Evolutionary conservation across 2,888 invertebrate species (phyloP).

Genomic region (Notocelia uddmanniana): DNA sequence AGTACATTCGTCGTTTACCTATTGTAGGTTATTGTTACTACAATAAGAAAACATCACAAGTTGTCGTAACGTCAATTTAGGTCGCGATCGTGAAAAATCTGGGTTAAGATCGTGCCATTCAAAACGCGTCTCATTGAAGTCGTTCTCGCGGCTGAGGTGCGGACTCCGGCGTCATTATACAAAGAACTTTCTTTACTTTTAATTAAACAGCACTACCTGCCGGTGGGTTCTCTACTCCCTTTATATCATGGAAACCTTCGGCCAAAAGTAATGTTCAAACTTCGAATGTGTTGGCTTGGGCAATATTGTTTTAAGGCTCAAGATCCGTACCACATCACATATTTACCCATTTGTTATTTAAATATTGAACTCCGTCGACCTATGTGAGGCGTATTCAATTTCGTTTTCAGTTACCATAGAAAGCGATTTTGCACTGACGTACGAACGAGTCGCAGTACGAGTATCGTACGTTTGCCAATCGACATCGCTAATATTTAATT

Average conservation of each 20-base stretch:
- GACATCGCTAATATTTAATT: constrained; percentile 35
- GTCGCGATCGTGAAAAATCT: constrained; percentile 58
- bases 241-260: constrained; percentile 7
- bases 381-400: constrained; percentile 66
- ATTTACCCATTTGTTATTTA: constrained; percentile 73
- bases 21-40: constrained; percentile 21
- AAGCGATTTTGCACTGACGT: constrained; percentile 59
- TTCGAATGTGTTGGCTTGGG: constrained; percentile 58
- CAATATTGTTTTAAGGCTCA: constrained; percentile 65
- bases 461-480: constrained; percentile 17
- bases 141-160: constrained; percentile 38
- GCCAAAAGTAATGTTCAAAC: constrained; percentile 49
- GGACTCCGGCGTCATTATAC: constrained; percentile 18
- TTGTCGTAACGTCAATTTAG: constrained; percentile 46
- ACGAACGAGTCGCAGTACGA: constrained; percentile 37
- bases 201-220: constrained; percentile 26
- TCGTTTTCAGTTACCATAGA: constrained; percentile 65
- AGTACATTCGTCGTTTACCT: background rate
- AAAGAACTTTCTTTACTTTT: constrained; percentile 39
- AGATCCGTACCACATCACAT: constrained; percentile 56
- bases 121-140: constrained; percentile 60
- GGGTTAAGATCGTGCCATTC: constrained; percentile 70
- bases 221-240: constrained; percentile 20
- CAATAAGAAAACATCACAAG: constrained; percentile 35
- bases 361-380: constrained; percentile 66